phyloP scores from a whole-genome alignment of 2,888 invertebrate species.

The Phorcus lineatus region DNA sequence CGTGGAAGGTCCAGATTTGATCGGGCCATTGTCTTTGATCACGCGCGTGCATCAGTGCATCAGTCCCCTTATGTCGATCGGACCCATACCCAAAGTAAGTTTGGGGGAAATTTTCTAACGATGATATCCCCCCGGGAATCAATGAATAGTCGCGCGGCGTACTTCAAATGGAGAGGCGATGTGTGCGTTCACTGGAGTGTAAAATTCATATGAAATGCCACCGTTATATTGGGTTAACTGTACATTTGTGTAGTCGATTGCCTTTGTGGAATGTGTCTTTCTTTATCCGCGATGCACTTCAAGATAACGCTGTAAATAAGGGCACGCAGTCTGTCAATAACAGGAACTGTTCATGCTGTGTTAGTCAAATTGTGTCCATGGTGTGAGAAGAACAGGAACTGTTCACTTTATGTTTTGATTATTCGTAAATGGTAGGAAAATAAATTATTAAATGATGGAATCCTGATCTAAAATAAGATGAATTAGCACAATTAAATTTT shows the following conservation, averaged over 20 bases:
- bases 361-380: too few relatives aligned
- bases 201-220: background rate
- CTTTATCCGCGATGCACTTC: too few relatives aligned
- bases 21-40: constrained; percentile 3
- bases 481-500: too few relatives aligned
- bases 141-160: background rate
- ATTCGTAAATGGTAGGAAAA: too few relatives aligned
- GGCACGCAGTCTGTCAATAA: too few relatives aligned
- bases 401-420: too few relatives aligned
- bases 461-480: too few relatives aligned
- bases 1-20: constrained; percentile 20
- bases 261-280: too few relatives aligned
- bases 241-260: background rate
- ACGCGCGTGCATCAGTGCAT: constrained; percentile 20
- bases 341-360: too few relatives aligned
- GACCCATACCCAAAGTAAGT: background rate
- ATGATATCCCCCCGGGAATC: background rate
- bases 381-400: too few relatives aligned
- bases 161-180: background rate
- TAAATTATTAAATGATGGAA: too few relatives aligned
- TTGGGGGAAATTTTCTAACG: background rate
- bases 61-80: constrained; percentile 9
- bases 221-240: constrained; percentile 3
- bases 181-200: background rate
- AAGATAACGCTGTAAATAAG: too few relatives aligned